Conservation (phyloP, 2,113 vertebrate species). For the Lophura nycthemera region DNA sequence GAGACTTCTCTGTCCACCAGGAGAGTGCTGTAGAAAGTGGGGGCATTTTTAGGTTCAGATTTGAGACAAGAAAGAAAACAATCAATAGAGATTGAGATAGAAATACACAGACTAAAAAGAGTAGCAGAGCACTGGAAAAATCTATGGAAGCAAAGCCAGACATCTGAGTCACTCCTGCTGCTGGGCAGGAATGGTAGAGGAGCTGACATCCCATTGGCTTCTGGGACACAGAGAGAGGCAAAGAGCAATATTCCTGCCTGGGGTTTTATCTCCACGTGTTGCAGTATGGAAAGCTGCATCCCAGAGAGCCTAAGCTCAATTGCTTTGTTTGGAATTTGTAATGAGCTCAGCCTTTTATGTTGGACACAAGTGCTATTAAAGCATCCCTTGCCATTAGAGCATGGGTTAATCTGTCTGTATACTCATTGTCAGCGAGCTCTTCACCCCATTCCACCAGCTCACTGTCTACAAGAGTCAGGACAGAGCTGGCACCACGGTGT, state of each 20-base stretch:
- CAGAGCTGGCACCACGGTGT: neutral
- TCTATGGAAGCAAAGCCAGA: neutral
- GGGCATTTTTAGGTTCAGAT: neutral
- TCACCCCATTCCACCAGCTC: neutral
- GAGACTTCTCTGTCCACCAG: neutral
- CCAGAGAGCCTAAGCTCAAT: neutral
- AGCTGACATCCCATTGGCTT: neutral
- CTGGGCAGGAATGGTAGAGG: neutral
- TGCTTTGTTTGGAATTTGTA: neutral
- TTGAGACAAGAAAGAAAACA: neutral
- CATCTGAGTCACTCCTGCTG: rapidly evolving
- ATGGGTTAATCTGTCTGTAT: neutral
- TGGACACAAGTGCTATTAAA: neutral
- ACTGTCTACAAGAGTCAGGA: neutral
- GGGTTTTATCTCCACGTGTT: rapidly evolving
- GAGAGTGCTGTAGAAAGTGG: neutral
- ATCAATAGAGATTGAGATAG: neutral
- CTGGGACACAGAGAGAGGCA: neutral
- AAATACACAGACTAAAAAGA: neutral
- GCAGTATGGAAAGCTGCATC: neutral
- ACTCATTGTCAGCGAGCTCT: neutral
- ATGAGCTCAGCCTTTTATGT: slow-evolving; percentile 2
- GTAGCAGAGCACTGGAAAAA: neutral
- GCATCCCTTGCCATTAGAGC: rapidly evolving
- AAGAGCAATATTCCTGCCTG: neutral